Evolutionary conservation across 2,113 vertebrate species (phyloP), one percentile per base, ranked within the genome.

Genomic region (Pipa parva): DNA sequence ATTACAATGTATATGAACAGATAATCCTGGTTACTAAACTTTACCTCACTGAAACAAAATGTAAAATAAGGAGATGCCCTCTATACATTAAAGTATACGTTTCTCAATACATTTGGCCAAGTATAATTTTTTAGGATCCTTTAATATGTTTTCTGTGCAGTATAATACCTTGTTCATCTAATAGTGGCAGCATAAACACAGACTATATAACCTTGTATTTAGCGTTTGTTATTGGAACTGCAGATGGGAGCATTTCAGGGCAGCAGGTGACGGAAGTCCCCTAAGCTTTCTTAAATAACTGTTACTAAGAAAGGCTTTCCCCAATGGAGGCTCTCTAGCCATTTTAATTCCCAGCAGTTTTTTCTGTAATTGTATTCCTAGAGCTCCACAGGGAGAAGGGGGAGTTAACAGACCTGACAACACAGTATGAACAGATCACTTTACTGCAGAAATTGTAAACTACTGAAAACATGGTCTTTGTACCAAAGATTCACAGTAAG

Each of bases 401-500:
- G n/a, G n/a, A n/a, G 28, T 11, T 12, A n/a, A 42, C 25, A 18
- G 33, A 39, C 66, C 83, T 78, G 77, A 79, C 83, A 90, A 97
- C 95, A 99, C 97, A 99, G 95, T 99, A 97, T 99, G 97, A 93
- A 99, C 84, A 91, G 89, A 93, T 96, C 95, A 98, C 94, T 93
- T 94, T 87, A 89, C 92, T 94, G 88, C 81, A 84, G 78, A 63
- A 86, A 87, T 83, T 84, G 85, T 87, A 85, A 84, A 79, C 78
- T 79, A 85, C 85, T 85, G 86, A 82, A 85, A 82, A 84, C 79
- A 54, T 85, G 87, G 87, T 75, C 77, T 83, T 83, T 76, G 80
- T 79, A 83, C 84, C 78, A 82, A 84, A 89, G 85, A 86, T 88
- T 80, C 88, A 95, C 87, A 91, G 88, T 90, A 95, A 97, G 95